Percentiles rank a stretch among this genome's conserved stretches.
Conservation (phyloP, 2,888 invertebrate genomes). For the Tiliacea aurago region DNA sequence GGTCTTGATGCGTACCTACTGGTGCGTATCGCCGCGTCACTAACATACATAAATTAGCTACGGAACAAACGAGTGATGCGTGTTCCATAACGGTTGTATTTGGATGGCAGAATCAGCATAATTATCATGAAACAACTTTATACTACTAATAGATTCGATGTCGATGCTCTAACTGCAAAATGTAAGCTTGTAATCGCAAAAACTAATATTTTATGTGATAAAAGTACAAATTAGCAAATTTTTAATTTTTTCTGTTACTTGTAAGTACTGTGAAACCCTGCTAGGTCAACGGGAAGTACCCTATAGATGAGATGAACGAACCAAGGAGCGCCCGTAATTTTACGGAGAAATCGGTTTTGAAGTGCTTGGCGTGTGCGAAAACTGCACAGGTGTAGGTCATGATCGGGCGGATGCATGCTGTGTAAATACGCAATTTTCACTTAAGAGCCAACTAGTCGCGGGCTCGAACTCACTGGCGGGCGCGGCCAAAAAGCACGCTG, state of each 20-base stretch:
- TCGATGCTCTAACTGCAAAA: background rate
- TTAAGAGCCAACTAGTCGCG: no score
- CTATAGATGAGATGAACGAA: background rate
- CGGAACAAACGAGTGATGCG: background rate
- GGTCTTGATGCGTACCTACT: background rate
- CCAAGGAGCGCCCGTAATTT: no score
- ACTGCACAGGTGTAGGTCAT: no score
- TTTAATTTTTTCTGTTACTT: background rate
- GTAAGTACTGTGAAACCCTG: background rate
- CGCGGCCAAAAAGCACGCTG: no score
- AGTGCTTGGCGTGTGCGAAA: no score
- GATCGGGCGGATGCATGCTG: no score
- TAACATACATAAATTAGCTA: background rate
- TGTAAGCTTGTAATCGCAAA: background rate
- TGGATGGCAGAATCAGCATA: background rate
- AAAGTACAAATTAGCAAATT: background rate
- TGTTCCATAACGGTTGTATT: background rate
- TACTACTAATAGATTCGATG: background rate
- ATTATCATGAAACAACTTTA: conserved; percentile 2
- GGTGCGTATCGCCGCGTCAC: background rate
- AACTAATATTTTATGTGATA: background rate
- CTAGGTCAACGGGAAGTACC: background rate
- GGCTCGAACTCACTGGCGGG: no score
- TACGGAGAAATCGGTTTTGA: no score
- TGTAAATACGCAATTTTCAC: no score